A percentile compares a stretch with the other conserved stretches of the same genome.
Conservation (phyloP, 2,797 vertebrate species). For the Novumbra hubbsi region DNA sequence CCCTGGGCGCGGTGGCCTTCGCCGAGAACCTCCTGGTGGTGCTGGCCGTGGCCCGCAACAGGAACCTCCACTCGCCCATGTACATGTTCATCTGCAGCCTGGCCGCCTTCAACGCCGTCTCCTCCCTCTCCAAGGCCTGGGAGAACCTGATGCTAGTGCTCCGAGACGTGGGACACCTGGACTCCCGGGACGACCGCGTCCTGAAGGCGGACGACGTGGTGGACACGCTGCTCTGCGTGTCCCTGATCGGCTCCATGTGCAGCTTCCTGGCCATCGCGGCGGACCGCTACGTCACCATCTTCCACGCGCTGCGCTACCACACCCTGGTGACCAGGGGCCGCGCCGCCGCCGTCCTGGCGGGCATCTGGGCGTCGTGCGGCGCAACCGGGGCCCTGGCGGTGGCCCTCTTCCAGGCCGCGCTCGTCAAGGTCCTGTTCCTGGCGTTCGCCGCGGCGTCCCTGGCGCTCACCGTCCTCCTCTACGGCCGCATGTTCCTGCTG, state of each 20-base stretch:
- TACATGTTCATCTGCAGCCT: conserved; percentile 95
- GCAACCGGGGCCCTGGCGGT: conserved; percentile 80
- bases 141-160: conserved; percentile 88
- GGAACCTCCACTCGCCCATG: conserved; percentile 93
- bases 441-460: conserved; percentile 83
- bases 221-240: conserved; percentile 88
- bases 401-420: conserved; percentile 75
- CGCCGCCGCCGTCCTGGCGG: conserved; percentile 65
- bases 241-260: conserved; percentile 89
- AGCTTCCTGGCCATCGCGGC: conserved; percentile 89
- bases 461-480: conserved; percentile 85
- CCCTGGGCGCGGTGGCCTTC: conserved; percentile 80
- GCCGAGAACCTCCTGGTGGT: conserved; percentile 89
- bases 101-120: conserved; percentile 90
- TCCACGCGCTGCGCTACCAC: conserved; percentile 90
- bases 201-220: conserved; percentile 84
- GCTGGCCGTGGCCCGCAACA: conserved; percentile 83
- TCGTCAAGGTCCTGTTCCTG: conserved; percentile 83
- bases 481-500: conserved; percentile 91
- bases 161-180: conserved; percentile 76
- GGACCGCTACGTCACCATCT: conserved; percentile 95
- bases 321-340: conserved; percentile 87
- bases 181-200: conserved; percentile 71
- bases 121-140: conserved; percentile 86
- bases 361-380: conserved; percentile 84